A percentile compares a stretch with the other conserved stretches of the same genome.
phyloP scores from a whole-genome alignment of 2,113 vertebrate genomes.

The Donacobius atricapilla region DNA sequence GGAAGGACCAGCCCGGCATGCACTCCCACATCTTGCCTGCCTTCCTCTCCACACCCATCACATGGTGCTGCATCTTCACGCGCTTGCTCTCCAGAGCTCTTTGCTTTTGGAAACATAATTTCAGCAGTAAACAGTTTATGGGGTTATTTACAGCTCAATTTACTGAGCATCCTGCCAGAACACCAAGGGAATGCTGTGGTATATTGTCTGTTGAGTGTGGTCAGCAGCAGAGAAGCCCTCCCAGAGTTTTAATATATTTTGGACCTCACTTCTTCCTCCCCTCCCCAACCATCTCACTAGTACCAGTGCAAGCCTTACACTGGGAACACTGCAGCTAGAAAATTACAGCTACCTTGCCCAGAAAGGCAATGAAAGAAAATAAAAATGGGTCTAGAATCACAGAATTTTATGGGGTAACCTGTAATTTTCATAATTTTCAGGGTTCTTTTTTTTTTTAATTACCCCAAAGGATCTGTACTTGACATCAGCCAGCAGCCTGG shows the following conservation, averaged over 20 bases:
- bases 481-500: neutral
- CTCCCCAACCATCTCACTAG: neutral
- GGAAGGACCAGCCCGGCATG: neutral
- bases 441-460: neutral
- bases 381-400: neutral
- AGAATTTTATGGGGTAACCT: neutral
- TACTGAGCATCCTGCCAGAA: neutral
- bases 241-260: neutral
- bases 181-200: neutral
- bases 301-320: neutral
- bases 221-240: neutral
- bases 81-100: neutral
- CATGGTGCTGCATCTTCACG: rapidly evolving
- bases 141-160: constrained; percentile 19
- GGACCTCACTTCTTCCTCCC: neutral
- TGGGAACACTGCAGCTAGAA: neutral
- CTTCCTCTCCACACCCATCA: neutral
- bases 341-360: neutral
- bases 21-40: rapidly evolving
- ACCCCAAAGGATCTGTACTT: neutral
- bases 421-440: neutral
- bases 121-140: neutral
- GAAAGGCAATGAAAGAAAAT: neutral
- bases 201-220: neutral
- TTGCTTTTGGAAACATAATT: neutral